A percentile compares a stretch with the other conserved stretches of the same genome.
phyloP scores from a whole-genome alignment of 2,888 invertebrate species.

The Nemotelus nigrinus region DNA sequence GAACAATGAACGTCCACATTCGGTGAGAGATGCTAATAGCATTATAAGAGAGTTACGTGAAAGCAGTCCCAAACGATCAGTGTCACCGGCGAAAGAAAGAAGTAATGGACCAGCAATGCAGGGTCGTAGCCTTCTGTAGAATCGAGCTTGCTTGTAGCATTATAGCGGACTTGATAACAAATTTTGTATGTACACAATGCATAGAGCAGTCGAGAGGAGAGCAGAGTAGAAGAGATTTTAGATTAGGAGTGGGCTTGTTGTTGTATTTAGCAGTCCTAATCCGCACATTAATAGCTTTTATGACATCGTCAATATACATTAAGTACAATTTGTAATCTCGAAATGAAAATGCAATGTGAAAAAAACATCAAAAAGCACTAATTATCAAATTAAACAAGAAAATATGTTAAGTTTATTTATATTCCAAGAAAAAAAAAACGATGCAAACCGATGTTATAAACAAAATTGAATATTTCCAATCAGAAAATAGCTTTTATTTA shows the following conservation, averaged over 20 bases:
- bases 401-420: conserved; percentile 30
- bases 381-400: conserved; percentile 14
- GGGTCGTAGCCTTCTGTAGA: conserved; percentile 45
- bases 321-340: conserved; percentile 38
- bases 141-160: conserved; percentile 2
- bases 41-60: conserved; percentile 30
- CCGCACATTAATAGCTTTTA: conserved; percentile 41
- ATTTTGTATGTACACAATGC: conserved; percentile 28
- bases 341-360: neutral
- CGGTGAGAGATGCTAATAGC: neutral
- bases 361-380: neutral
- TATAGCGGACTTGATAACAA: neutral
- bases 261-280: conserved; percentile 33
- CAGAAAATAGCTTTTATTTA: too few species aligned
- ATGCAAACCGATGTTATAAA: conserved; percentile 1
- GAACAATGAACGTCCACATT: conserved; percentile 38
- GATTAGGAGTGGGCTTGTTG: conserved; percentile 45
- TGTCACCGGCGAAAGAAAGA: conserved; percentile 45
- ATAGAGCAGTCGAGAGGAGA: neutral
- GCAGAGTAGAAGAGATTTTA: neutral
- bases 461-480: neutral
- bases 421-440: neutral
- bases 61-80: conserved; percentile 33
- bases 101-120: conserved; percentile 28
- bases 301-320: conserved; percentile 13